These are phyloP conservation scores for Okamejei kenojei DNA, from an alignment of 2,797 vertebrate genomes.

Conservation along the genomic window DNA sequence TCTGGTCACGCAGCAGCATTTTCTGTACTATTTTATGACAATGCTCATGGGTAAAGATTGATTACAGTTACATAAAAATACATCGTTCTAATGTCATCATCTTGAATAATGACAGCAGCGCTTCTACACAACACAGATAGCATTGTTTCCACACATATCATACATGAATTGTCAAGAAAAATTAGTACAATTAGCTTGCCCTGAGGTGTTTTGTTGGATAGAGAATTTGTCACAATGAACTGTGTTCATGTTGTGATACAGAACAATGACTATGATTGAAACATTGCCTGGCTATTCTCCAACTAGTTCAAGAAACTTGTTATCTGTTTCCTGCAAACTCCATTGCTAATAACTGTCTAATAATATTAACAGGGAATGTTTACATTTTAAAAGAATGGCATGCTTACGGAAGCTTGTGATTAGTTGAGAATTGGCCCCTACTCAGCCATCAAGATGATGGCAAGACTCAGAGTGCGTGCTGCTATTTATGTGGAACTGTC, in stretches of 20 bases:
- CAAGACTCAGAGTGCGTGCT: background rate
- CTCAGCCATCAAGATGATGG: background rate
- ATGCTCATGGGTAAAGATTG: slow-evolving; percentile 65
- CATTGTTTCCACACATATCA: slow-evolving; percentile 44
- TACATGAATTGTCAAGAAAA: slow-evolving; percentile 55
- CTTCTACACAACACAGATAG: slow-evolving; percentile 49
- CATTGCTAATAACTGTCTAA: background rate
- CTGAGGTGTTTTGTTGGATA: slow-evolving; percentile 34
- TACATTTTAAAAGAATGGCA: slow-evolving; percentile 3
- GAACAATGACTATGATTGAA: slow-evolving; percentile 42
- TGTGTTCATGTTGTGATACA: slow-evolving; percentile 62
- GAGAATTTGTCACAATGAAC: slow-evolving; percentile 60
- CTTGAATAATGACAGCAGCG: slow-evolving; percentile 51
- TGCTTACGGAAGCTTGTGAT: background rate
- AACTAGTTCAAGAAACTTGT: slow-evolving; percentile 4
- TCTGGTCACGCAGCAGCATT: slow-evolving; percentile 60
- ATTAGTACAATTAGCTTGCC: slow-evolving; percentile 58
- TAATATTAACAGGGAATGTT: background rate
- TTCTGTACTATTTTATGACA: slow-evolving; percentile 58
- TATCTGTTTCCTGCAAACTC: slow-evolving; percentile 24
- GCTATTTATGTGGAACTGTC: background rate
- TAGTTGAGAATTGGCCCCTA: background rate
- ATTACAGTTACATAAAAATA: slow-evolving; percentile 63
- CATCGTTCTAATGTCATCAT: slow-evolving; percentile 65
- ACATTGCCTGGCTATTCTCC: slow-evolving; percentile 30